Percentiles rank a stretch among this genome's conserved stretches.
Conservation (phyloP, 2,888 invertebrate species). For the Rhimphoctona megacephalus region DNA sequence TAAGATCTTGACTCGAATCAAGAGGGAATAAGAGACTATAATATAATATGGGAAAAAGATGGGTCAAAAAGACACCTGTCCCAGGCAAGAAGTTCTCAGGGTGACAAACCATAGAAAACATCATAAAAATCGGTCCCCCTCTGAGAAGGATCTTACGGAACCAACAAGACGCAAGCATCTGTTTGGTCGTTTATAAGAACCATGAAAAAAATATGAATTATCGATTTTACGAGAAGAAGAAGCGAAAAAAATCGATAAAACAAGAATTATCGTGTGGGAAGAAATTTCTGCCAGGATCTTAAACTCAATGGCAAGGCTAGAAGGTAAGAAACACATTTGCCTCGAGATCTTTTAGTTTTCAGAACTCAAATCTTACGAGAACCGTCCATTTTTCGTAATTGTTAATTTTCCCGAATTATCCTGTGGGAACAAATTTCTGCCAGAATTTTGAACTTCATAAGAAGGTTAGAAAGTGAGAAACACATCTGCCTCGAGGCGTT, state of each 20-base stretch:
- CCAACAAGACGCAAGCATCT: conserved; percentile 16
- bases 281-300: conserved; percentile 9
- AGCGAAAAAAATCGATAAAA: conserved; percentile 16
- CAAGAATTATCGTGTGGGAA: conserved; percentile 39
- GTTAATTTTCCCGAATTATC: conserved; percentile 3
- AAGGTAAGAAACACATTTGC: conserved; percentile 1
- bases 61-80: conserved; percentile 40
- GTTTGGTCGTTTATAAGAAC: conserved; percentile 34
- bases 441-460: neutral
- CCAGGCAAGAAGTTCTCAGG: conserved; percentile 39
- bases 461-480: conserved; percentile 18
- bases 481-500: conserved; percentile 28
- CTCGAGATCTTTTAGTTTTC: conserved; percentile 5
- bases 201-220: conserved; percentile 50
- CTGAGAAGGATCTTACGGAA: conserved; percentile 19
- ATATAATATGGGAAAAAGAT: neutral
- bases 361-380: neutral
- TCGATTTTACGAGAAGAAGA: conserved; percentile 35
- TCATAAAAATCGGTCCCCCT: conserved; percentile 1
- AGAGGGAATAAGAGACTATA: conserved; percentile 13
- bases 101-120: conserved; percentile 40
- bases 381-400: neutral
- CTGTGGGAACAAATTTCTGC: conserved; percentile 15
- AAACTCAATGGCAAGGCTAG: neutral
- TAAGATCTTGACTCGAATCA: conserved; percentile 26